Evolutionary conservation across 2,888 invertebrate species (phyloP).

Genomic region (Chrysolina oricalcia): DNA sequence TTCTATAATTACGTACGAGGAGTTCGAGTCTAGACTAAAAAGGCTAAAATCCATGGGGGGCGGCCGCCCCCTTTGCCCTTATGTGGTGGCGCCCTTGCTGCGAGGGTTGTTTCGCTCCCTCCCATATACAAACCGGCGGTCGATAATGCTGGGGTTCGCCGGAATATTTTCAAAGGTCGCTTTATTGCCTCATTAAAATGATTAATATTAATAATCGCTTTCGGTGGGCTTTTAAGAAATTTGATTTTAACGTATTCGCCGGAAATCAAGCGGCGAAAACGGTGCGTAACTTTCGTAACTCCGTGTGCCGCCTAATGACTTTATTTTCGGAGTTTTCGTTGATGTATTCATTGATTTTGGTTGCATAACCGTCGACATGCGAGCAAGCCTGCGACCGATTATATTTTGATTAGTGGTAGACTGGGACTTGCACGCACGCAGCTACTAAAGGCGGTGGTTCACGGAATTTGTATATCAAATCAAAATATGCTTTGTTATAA

Average conservation of each 20-base stretch:
- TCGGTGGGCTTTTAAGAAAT: slow-evolving; percentile 24
- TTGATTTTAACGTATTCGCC: slow-evolving; percentile 18
- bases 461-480: neutral
- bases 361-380: slow-evolving; percentile 12
- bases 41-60: too few relatives aligned
- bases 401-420: slow-evolving; percentile 10
- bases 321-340: slow-evolving; percentile 5
- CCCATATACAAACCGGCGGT: slow-evolving; percentile 35
- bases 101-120: slow-evolving; percentile 50
- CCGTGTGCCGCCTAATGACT: slow-evolving; percentile 10
- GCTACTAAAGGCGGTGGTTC: neutral
- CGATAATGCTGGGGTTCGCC: slow-evolving; percentile 39
- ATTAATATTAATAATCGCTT: slow-evolving; percentile 39
- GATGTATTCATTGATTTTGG: slow-evolving; percentile 21
- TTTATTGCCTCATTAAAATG: slow-evolving; percentile 43
- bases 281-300: slow-evolving; percentile 7
- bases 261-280: neutral
- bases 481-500: too few relatives aligned
- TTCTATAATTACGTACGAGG: too few relatives aligned
- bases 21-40: too few relatives aligned
- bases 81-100: too few relatives aligned
- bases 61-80: too few relatives aligned
- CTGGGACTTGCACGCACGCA: neutral
- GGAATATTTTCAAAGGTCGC: slow-evolving; percentile 40
- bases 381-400: neutral